phyloP scores from a whole-genome alignment of 2,113 vertebrate species.

The Osmerus eperlanus region DNA sequence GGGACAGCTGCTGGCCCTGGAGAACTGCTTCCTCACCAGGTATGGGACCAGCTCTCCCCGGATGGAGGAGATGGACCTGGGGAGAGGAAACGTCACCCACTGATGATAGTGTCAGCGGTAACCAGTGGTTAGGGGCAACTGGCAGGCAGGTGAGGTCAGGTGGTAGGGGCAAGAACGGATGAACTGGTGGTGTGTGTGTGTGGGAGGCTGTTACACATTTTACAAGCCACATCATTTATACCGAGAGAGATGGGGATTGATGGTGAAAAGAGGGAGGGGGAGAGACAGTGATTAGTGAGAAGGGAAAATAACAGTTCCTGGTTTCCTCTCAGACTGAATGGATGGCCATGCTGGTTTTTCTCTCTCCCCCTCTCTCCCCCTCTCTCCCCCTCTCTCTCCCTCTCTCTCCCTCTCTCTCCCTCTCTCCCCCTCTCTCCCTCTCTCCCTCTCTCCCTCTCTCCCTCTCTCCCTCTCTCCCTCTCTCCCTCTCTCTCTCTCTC shows the following conservation, averaged over 20 bases:
- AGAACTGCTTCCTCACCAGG: conserved; percentile 94
- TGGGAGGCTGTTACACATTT: not conserved
- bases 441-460: conserved; percentile 15
- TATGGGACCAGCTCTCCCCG: conserved; percentile 92
- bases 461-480: conserved; percentile 40
- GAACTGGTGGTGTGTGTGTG: conserved; percentile 5
- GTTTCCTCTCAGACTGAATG: conserved; percentile 66
- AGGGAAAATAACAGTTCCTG: conserved; percentile 55
- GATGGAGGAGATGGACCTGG: conserved; percentile 89
- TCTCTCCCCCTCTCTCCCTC: conserved; percentile 39
- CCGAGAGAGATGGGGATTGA: too few relatives aligned
- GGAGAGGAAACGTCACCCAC: conserved; percentile 37
- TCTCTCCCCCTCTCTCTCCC: too few relatives aligned
- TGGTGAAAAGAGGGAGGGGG: not conserved
- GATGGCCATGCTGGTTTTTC: conserved; percentile 72
- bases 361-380: conserved; percentile 67
- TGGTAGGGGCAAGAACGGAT: too few relatives aligned
- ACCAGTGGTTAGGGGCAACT: too few relatives aligned
- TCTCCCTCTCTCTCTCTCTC: conserved; percentile 36
- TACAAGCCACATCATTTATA: too few relatives aligned
- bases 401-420: too few relatives aligned
- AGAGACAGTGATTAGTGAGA: not conserved
- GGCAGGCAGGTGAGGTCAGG: too few relatives aligned
- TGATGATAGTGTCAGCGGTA: too few relatives aligned
- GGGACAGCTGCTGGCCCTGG: conserved; percentile 68